These are phyloP conservation scores for Grallaria varia DNA, from an alignment of 2,113 vertebrate genomes.

Conservation along the genomic window DNA sequence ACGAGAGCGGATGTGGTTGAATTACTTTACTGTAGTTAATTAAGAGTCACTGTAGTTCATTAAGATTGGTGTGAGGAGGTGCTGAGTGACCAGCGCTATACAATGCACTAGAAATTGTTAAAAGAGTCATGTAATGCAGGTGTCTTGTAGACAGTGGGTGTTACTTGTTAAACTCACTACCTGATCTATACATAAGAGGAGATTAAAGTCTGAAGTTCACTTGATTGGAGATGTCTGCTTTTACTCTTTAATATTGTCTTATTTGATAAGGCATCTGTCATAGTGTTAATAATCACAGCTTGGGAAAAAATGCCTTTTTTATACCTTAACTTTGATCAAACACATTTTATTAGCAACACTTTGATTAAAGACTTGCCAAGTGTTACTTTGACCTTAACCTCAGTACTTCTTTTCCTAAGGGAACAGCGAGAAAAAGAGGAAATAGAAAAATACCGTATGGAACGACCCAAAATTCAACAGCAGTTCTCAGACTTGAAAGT, in stretches of 20 bases:
- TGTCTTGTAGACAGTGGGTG: background rate
- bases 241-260: background rate
- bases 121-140: background rate
- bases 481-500: slow-evolving; percentile 98
- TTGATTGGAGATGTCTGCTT: background rate
- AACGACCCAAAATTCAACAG: slow-evolving; percentile 97
- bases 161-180: background rate
- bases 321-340: background rate
- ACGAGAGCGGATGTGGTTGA: background rate
- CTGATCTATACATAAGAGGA: background rate
- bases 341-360: background rate
- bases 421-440: slow-evolving; percentile 97
- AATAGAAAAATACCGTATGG: slow-evolving; percentile 99
- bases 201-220: background rate
- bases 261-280: background rate
- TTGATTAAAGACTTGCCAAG: background rate
- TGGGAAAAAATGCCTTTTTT: background rate
- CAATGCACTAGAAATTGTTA: background rate
- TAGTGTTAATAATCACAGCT: background rate
- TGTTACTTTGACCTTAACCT: background rate
- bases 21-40: background rate
- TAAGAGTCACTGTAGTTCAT: background rate
- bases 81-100: background rate
- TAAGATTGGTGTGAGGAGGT: background rate
- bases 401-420: slow-evolving; percentile 67